Evolutionary conservation across 2,797 vertebrate genomes (phyloP).

Genomic region (Liparis tanakae): DNA sequence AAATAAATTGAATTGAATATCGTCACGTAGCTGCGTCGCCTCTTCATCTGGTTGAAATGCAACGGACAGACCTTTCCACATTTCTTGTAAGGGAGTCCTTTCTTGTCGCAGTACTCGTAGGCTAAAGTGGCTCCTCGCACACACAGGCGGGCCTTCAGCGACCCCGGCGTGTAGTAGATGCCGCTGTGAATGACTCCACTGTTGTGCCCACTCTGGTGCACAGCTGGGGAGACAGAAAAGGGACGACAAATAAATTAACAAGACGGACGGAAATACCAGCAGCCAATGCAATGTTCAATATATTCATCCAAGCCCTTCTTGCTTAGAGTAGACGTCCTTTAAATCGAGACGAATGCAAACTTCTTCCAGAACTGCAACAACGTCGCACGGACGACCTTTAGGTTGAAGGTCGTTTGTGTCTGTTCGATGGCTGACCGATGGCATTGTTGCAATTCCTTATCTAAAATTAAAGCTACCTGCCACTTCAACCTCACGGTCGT

Average conservation of each 20-base stretch:
- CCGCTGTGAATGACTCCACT: constrained; percentile 98
- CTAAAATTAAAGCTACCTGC: neutral
- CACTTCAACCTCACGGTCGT: neutral
- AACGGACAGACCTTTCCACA: constrained; percentile 89
- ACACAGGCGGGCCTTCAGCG: constrained; percentile 94
- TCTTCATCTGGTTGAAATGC: constrained; percentile 6
- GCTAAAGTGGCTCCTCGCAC: constrained; percentile 90
- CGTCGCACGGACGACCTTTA: neutral
- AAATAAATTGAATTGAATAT: too few species aligned
- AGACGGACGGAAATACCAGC: too few species aligned
- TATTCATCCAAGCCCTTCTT: neutral
- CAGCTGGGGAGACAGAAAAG: constrained; percentile 73
- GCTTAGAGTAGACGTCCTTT: neutral
- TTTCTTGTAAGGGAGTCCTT: constrained; percentile 89
- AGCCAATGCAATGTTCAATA: neutral
- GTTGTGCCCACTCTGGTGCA: constrained; percentile 96
- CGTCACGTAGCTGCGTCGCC: neutral
- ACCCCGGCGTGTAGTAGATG: constrained; percentile 96
- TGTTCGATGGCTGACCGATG: neutral
- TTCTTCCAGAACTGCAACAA: neutral
- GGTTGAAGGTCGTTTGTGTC: neutral
- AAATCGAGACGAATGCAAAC: neutral
- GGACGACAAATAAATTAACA: neutral
- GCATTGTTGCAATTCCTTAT: neutral
- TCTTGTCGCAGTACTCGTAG: constrained; percentile 94